Conservation (phyloP, 2,113 vertebrate species). For the Mugil cephalus region DNA sequence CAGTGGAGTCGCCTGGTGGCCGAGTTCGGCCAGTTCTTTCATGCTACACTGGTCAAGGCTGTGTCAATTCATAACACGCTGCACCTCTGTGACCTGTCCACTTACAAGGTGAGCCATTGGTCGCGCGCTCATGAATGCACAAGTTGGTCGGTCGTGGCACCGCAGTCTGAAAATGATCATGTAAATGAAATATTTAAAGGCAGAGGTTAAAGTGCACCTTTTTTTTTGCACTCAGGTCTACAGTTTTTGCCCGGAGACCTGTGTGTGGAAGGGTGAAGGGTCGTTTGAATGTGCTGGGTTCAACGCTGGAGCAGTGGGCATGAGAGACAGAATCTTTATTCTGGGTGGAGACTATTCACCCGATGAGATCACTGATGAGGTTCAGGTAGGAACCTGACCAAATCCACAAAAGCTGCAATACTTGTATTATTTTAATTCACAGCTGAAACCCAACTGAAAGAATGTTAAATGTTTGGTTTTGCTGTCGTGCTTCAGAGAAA, state of each 20-base stretch:
- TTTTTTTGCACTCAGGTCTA: slow-evolving; percentile 82
- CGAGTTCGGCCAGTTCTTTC: slow-evolving; percentile 97
- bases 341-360: slow-evolving; percentile 97
- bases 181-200: neutral
- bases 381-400: slow-evolving; percentile 73
- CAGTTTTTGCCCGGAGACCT: slow-evolving; percentile 96
- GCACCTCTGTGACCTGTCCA: slow-evolving; percentile 97
- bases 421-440: neutral
- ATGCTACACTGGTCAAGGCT: slow-evolving; percentile 95
- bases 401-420: neutral
- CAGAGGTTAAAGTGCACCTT: neutral
- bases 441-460: too few species aligned
- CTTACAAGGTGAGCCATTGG: slow-evolving; percentile 86
- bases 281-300: slow-evolving; percentile 98
- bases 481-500: too few species aligned
- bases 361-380: slow-evolving; percentile 97
- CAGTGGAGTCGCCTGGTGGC: slow-evolving; percentile 97
- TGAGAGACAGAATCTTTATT: slow-evolving; percentile 95
- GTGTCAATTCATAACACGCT: slow-evolving; percentile 91
- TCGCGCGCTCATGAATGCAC: slow-evolving; percentile 1
- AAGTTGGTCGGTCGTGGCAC: neutral
- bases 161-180: neutral
- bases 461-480: too few species aligned
- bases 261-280: slow-evolving; percentile 94
- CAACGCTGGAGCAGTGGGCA: slow-evolving; percentile 94